Percentiles rank a stretch among this genome's conserved stretches.
These are phyloP conservation scores for Ips nitidus DNA, from an alignment of 1,140 invertebrate genomes.

Conservation along the genomic window DNA sequence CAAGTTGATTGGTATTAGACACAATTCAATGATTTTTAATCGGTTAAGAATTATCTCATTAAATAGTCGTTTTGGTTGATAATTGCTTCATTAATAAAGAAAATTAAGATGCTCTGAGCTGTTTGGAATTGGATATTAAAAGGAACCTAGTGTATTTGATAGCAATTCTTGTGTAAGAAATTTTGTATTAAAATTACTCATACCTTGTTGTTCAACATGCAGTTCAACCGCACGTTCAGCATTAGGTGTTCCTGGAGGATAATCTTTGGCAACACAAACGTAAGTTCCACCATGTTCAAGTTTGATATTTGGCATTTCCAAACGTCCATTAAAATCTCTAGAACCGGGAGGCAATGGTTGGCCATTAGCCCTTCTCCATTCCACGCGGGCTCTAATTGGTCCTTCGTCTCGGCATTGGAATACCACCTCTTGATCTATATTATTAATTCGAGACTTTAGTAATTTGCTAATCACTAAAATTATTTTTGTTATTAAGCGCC, in stretches of 20 bases:
- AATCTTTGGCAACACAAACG: slow-evolving; percentile 76
- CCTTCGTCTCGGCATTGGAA: slow-evolving; percentile 92
- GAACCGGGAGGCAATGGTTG: slow-evolving; percentile 70
- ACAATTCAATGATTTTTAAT: too few relatives aligned
- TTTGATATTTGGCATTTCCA: slow-evolving; percentile 84
- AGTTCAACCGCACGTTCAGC: slow-evolving; percentile 63
- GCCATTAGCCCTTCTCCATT: slow-evolving; percentile 73
- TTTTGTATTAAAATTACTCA: slow-evolving; percentile 36
- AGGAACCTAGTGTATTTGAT: too few relatives aligned
- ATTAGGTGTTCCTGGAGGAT: slow-evolving; percentile 58
- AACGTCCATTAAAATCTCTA: slow-evolving; percentile 69
- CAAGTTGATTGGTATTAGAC: too few relatives aligned
- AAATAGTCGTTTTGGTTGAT: too few relatives aligned
- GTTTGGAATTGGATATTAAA: too few relatives aligned
- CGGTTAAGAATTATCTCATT: too few relatives aligned
- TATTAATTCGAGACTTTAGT: not conserved
- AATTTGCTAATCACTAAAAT: too few relatives aligned
- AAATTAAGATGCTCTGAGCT: too few relatives aligned
- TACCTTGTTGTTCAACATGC: slow-evolving; percentile 69
- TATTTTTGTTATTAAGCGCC: not conserved
- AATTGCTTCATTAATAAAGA: too few relatives aligned
- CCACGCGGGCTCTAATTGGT: slow-evolving; percentile 68
- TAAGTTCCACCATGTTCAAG: slow-evolving; percentile 75
- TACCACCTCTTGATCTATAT: slow-evolving; percentile 81
- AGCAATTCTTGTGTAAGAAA: too few relatives aligned